Percentiles rank a stretch among this genome's conserved stretches.
Conservation (phyloP, 2,113 vertebrate genomes). For the Salvelinus fontinalis region DNA sequence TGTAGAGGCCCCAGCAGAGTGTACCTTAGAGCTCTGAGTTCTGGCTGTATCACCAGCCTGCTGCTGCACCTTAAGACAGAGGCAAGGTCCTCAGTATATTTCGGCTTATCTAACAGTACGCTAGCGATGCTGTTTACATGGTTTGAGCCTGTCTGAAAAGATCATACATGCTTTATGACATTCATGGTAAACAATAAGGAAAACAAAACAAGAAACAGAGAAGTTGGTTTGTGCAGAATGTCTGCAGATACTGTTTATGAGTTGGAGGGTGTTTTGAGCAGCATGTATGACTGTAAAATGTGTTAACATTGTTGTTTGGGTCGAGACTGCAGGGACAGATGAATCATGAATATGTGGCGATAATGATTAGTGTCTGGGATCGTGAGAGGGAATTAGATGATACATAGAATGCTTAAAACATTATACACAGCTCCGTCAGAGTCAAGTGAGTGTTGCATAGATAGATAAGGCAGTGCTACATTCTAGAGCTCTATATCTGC, state of each 20-base stretch:
- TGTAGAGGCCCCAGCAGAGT: not conserved
- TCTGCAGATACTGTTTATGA: not conserved
- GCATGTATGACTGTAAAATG: not conserved
- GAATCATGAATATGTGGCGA: not conserved
- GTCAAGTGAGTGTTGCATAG: not conserved
- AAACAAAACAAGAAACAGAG: not conserved
- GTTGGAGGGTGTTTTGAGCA: not conserved
- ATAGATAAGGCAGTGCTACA: not conserved
- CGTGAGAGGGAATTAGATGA: slow-evolving; percentile 13
- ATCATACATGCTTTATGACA: not conserved
- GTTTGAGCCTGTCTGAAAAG: not conserved
- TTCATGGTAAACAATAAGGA: not conserved
- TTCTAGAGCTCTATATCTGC: not conserved
- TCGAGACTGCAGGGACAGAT: not conserved
- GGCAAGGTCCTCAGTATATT: not conserved
- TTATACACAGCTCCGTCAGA: not conserved
- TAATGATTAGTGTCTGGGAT: not conserved
- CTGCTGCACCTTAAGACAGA: not conserved
- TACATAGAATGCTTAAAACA: slow-evolving; percentile 6
- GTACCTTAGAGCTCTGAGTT: not conserved
- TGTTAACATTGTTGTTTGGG: not conserved
- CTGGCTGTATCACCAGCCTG: not conserved
- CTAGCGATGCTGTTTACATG: not conserved
- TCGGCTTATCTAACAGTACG: not conserved
- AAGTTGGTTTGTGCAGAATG: not conserved